phyloP scores from a whole-genome alignment of 2,113 vertebrate genomes.

The Origma solitaria region DNA sequence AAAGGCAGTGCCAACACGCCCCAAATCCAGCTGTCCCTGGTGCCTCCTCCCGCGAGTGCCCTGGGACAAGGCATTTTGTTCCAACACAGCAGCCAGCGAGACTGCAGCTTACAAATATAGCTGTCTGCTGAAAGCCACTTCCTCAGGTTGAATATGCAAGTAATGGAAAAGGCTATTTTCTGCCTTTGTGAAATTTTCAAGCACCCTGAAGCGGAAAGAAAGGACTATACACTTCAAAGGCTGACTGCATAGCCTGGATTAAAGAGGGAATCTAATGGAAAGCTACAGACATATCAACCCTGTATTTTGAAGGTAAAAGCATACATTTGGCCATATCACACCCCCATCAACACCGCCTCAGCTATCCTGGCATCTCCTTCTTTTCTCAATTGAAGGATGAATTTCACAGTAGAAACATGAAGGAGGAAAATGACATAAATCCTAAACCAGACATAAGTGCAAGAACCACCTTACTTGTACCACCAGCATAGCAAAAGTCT shows the following conservation, averaged over 20 bases:
- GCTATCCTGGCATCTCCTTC: background rate
- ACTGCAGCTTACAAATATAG: background rate
- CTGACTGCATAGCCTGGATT: background rate
- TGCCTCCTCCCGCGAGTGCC: rapidly evolving
- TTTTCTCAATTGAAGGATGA: background rate
- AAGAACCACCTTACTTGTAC: background rate
- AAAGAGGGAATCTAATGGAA: background rate
- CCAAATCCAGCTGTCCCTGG: rapidly evolving
- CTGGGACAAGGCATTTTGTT: background rate
- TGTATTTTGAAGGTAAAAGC: background rate
- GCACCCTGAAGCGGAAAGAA: rapidly evolving
- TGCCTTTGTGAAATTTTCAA: background rate
- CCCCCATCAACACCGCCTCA: rapidly evolving
- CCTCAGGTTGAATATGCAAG: background rate
- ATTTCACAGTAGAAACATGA: background rate
- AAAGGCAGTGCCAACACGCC: background rate
- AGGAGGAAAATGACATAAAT: background rate
- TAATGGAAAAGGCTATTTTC: background rate
- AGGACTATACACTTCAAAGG: background rate
- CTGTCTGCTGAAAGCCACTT: background rate
- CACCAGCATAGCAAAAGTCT: background rate
- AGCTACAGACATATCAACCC: background rate
- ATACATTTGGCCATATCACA: background rate
- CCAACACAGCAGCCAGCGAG: background rate
- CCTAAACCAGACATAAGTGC: background rate